Base-by-base conservation (phyloP, 2,797 vertebrate genomes). In the Gadopsis bispinosus region DNA sequence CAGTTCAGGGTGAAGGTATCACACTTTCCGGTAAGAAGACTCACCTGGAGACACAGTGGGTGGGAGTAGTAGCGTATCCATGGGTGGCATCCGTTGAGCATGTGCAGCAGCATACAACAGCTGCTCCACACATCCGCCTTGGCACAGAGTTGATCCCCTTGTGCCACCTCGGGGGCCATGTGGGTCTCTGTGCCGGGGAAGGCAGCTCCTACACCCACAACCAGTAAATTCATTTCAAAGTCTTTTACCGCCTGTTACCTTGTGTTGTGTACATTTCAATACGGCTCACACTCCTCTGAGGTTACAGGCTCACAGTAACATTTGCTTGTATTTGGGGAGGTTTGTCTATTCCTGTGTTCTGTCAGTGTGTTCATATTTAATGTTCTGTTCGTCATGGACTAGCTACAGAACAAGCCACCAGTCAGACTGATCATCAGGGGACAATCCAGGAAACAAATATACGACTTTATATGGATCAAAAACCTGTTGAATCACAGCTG, bases 91-190 rank as follows among this genome's bases (percentile, higher is more conserved):
- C 98, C 98, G 0, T 97, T 99, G 54, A 99, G 96, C 97, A 99
- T 97, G 91, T 99, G 98, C 71, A 99, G 94, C 77, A 98, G 90
- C 97, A 99, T 98, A 14, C 98, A 99, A 64, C 97, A 98, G 82
- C 96, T 96, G 94, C 98, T 99, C 98, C 98, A 99, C 72, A 99
- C 91, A 0, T 99, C 98, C 29, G 95, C 95, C 85, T 97, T 98
- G 88, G 94, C 83, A 20, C 96, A 93, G 1, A 95, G 97, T 7
- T 75, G 94, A 72, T 96, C 95, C 1, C 96, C 96, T 79, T 94
- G 88, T 1, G 97, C 97, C 89, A 99, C 96, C 89, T 99, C 98
- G 0, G 98, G 98, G n/a, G 98, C 97, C 97, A 99, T 97, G 89
- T 99, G 98, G 10, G 97, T 98, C 94, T 99, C 97, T 0, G 98